phyloP scores from a whole-genome alignment of 2,797 vertebrate species.

The Darevskia nairensis region DNA sequence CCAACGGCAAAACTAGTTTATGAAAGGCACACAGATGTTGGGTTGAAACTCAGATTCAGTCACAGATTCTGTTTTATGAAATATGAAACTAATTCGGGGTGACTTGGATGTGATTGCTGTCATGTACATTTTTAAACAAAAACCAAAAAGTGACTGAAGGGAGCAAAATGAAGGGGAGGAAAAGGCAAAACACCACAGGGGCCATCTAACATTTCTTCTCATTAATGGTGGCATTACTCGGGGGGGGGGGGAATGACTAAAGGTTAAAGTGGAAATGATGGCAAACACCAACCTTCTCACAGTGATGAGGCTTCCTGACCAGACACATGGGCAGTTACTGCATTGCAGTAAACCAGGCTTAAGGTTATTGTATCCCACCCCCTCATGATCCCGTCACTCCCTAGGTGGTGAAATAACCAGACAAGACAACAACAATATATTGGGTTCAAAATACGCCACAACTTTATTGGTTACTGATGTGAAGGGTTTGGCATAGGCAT shows the following conservation, averaged over 20 bases:
- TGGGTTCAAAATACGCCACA: too few species aligned
- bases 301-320: too few species aligned
- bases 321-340: too few species aligned
- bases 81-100: slow-evolving; percentile 11
- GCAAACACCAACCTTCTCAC: too few species aligned
- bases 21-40: slow-evolving; percentile 29
- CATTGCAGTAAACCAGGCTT: too few species aligned
- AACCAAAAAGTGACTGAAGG: neutral
- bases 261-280: neutral
- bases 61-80: slow-evolving; percentile 16
- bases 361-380: too few species aligned
- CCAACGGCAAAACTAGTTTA: slow-evolving; percentile 33
- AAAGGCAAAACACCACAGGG: neutral
- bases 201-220: neutral
- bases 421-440: too few species aligned
- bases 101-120: neutral
- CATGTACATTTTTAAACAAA: neutral
- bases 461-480: too few species aligned
- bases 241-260: neutral
- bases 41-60: slow-evolving; percentile 22
- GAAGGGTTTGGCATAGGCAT: too few species aligned
- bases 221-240: neutral
- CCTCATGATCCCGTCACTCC: too few species aligned
- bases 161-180: neutral
- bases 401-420: too few species aligned